Evolutionary conservation across 2,113 vertebrate genomes (phyloP).

Genomic region (Haliaeetus leucogaster): DNA sequence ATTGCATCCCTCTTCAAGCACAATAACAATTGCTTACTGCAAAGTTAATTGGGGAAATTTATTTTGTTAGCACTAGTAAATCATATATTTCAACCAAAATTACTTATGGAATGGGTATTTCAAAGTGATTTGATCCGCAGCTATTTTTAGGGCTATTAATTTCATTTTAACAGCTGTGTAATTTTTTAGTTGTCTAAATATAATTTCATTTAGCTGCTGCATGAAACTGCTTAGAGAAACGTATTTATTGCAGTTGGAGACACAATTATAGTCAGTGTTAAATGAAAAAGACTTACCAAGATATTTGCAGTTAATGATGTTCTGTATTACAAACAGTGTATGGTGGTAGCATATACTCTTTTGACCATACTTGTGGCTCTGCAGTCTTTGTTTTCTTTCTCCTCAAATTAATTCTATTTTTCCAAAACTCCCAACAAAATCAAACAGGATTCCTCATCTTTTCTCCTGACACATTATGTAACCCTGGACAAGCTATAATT

Average conservation of each 20-base stretch:
- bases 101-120: neutral
- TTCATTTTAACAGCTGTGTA: constrained; percentile 14
- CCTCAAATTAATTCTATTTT: neutral
- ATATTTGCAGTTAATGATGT: neutral
- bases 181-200: constrained; percentile 11
- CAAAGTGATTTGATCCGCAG: neutral
- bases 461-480: neutral
- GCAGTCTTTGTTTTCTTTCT: neutral
- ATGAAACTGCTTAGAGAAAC: neutral
- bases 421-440: neutral
- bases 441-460: neutral
- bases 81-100: neutral
- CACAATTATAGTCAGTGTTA: neutral
- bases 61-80: neutral
- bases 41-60: neutral
- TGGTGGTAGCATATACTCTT: neutral
- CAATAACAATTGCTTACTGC: neutral
- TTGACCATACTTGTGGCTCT: neutral
- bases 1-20: neutral
- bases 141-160: neutral
- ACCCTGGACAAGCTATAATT: neutral
- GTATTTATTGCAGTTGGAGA: neutral
- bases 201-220: neutral
- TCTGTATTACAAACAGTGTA: neutral
- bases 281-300: neutral